Evolutionary conservation across 2,113 vertebrate species (phyloP).

Genomic region (Chionis minor): DNA sequence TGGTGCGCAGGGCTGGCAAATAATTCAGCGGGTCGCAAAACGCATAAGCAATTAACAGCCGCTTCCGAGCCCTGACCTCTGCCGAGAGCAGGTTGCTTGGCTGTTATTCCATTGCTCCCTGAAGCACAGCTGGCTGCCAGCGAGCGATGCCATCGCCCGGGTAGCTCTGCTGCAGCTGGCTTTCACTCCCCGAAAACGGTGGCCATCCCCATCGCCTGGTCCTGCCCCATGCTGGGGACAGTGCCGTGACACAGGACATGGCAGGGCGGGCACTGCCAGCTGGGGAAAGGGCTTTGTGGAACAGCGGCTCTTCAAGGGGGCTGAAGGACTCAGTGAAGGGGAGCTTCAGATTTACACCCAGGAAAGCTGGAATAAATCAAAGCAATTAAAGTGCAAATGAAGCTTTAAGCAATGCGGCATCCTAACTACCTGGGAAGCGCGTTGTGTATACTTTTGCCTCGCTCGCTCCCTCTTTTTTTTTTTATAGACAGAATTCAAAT

Average conservation of each 20-base stretch:
- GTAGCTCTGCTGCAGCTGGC: neutral
- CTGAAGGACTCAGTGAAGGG: neutral
- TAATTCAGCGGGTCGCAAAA: neutral
- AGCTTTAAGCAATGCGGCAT: constrained; percentile 7
- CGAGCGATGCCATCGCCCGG: accelerated
- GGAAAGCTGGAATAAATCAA: constrained; percentile 42
- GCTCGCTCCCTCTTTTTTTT: neutral
- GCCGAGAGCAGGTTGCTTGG: neutral
- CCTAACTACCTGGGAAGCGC: neutral
- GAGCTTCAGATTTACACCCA: neutral
- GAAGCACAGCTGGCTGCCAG: neutral
- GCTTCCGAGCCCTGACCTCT: neutral
- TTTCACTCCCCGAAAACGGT: accelerated
- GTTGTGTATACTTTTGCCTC: neutral
- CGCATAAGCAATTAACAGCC: neutral
- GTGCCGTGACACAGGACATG: neutral
- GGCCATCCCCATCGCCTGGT: accelerated
- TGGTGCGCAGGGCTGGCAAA: neutral
- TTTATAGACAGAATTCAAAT: constrained; percentile 17
- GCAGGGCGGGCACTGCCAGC: neutral
- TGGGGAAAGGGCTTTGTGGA: neutral
- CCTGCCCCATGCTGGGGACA: neutral
- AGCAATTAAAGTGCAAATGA: constrained; percentile 60
- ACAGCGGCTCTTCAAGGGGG: neutral
- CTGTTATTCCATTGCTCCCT: neutral